phyloP scores from a whole-genome alignment of 2,113 vertebrate species.

The Lipophrys pholis region DNA sequence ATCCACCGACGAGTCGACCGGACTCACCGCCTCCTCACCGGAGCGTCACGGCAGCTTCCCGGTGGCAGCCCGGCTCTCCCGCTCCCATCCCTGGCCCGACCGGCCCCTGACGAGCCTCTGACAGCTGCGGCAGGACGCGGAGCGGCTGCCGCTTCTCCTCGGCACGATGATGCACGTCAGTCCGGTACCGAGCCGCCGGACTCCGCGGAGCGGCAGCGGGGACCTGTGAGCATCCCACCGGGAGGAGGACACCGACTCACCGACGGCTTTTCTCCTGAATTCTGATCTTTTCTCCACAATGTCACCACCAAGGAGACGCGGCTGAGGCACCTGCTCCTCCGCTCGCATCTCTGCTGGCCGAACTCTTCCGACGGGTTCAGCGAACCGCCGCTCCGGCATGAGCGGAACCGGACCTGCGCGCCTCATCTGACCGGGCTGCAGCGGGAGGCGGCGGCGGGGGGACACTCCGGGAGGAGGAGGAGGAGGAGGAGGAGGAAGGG shows the following conservation, averaged over 20 bases:
- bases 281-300: constrained; percentile 36
- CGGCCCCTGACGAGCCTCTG: constrained; percentile 26
- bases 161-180: constrained; percentile 20
- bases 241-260: not conserved
- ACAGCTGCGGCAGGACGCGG: not conserved
- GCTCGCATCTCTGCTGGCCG: not conserved
- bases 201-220: constrained; percentile 25
- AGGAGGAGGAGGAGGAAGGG: too few species aligned
- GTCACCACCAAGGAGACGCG: constrained; percentile 69
- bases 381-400: constrained; percentile 32
- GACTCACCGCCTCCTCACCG: constrained; percentile 18
- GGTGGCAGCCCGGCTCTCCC: constrained; percentile 1
- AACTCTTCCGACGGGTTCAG: not conserved
- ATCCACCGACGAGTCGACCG: constrained; percentile 25
- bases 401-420: constrained; percentile 33
- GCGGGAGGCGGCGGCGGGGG: constrained; percentile 1
- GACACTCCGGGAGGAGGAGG: not conserved
- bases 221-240: constrained; percentile 14
- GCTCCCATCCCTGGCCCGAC: constrained; percentile 18
- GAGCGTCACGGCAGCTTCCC: constrained; percentile 20
- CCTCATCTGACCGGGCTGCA: constrained; percentile 31
- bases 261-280: not conserved
- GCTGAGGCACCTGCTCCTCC: constrained; percentile 32
- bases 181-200: constrained; percentile 43
- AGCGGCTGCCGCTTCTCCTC: not conserved